Evolutionary conservation across 2,797 vertebrate species (phyloP).

Genomic region (Enteromius thamalakanensis): DNA sequence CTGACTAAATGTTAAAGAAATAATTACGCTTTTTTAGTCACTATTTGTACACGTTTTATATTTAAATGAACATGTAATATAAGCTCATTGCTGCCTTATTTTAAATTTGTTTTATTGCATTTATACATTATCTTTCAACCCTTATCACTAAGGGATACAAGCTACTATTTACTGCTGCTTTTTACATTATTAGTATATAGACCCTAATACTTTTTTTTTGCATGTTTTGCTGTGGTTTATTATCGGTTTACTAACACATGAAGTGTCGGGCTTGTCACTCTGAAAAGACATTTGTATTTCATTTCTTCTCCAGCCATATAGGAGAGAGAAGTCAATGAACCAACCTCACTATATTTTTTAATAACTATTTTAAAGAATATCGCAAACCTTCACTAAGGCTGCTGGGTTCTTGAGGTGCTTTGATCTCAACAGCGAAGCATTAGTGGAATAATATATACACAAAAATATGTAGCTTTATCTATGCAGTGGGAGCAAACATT

Average conservation of each 20-base stretch:
- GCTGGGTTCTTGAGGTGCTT: neutral
- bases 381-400: neutral
- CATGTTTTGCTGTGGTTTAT: neutral
- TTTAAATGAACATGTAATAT: neutral
- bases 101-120: neutral
- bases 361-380: neutral
- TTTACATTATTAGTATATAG: neutral
- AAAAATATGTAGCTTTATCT: neutral
- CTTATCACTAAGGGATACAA: neutral
- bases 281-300: neutral
- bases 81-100: neutral
- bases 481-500: constrained; percentile 14
- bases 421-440: neutral
- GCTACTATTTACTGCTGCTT: neutral
- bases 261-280: neutral
- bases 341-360: neutral
- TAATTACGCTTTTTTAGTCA: neutral
- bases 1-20: neutral
- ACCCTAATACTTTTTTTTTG: neutral
- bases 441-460: neutral
- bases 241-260: neutral
- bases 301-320: neutral
- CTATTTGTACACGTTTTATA: neutral
- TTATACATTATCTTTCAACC: neutral
- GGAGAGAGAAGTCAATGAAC: neutral